A percentile compares a stretch with the other conserved stretches of the same genome.
phyloP scores from a whole-genome alignment of 2,888 invertebrate genomes.

The Trypoxylon attenuatum region DNA sequence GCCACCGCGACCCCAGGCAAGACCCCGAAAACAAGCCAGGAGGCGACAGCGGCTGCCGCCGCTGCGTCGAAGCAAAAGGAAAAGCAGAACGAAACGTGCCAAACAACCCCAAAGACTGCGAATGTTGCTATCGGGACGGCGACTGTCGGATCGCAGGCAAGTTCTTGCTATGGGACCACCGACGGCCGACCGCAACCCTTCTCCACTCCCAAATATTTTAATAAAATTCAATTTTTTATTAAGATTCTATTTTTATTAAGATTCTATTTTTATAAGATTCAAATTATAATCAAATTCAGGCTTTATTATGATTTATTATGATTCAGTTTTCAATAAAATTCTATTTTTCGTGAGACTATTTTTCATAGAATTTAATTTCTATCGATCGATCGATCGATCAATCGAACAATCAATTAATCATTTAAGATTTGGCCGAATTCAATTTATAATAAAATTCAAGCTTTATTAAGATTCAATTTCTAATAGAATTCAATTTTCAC shows the following conservation, averaged over 20 bases:
- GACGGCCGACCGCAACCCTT: too few relatives aligned
- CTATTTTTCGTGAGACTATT: not conserved
- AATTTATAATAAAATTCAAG: too few relatives aligned
- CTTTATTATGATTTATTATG: not conserved
- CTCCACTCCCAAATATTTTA: not conserved
- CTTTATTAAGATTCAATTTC: too few relatives aligned
- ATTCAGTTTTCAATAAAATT: not conserved
- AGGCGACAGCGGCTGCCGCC: too few relatives aligned
- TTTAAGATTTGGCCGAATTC: too few relatives aligned
- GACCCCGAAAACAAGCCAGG: too few relatives aligned
- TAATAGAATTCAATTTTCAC: too few relatives aligned
- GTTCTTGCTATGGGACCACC: conserved; percentile 1
- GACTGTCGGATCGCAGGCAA: conserved; percentile 77
- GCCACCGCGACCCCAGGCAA: conserved; percentile 62
- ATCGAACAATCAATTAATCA: too few relatives aligned
- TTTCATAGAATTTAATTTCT: too few relatives aligned
- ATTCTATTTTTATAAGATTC: not conserved
- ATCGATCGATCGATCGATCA: too few relatives aligned
- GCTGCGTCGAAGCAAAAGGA: conserved; percentile 73
- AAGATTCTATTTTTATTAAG: not conserved
- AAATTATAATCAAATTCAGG: not conserved
- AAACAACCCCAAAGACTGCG: conserved; percentile 70
- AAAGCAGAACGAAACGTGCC: conserved; percentile 75
- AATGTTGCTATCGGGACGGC: conserved; percentile 70
- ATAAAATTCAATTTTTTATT: not conserved